Percentiles rank a stretch among this genome's conserved stretches.
phyloP scores from a whole-genome alignment of 2,888 invertebrate species.

The Ommatoiulus sabulosus region DNA sequence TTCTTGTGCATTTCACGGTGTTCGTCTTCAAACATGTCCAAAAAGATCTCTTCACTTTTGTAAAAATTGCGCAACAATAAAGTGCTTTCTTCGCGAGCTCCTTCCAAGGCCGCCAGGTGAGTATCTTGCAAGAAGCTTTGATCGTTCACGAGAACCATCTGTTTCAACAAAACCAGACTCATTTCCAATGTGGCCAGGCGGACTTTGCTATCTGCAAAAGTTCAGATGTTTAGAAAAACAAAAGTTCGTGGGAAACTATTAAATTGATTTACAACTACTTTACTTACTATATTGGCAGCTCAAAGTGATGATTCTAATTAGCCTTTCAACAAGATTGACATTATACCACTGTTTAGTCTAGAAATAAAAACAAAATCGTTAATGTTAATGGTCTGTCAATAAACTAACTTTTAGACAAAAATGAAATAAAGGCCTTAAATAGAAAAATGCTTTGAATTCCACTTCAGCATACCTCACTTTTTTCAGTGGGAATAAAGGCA shows the following conservation, averaged over 20 bases:
- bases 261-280: neutral
- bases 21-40: conserved; percentile 99
- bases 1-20: conserved; percentile 91
- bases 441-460: too few species aligned
- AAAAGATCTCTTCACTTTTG: conserved; percentile 97
- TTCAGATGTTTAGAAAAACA: neutral
- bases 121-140: conserved; percentile 76
- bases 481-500: conserved; percentile 77
- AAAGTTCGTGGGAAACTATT: neutral
- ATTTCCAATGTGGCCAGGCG: conserved; percentile 93
- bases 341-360: conserved; percentile 80
- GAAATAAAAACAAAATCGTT: conserved; percentile 52
- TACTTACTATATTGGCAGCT: conserved; percentile 87
- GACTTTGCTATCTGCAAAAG: conserved; percentile 80
- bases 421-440: too few species aligned
- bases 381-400: too few species aligned
- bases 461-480: conserved; percentile 65
- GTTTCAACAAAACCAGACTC: conserved; percentile 82
- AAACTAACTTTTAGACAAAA: too few species aligned
- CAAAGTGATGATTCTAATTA: conserved; percentile 83
- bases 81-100: conserved; percentile 84
- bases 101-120: conserved; percentile 77
- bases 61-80: conserved; percentile 90
- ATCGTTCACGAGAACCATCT: conserved; percentile 72
- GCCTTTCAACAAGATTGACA: conserved; percentile 81